These are phyloP conservation scores for Lacerta viridis DNA, from an alignment of 2,797 vertebrate species.

Conservation along the genomic window DNA sequence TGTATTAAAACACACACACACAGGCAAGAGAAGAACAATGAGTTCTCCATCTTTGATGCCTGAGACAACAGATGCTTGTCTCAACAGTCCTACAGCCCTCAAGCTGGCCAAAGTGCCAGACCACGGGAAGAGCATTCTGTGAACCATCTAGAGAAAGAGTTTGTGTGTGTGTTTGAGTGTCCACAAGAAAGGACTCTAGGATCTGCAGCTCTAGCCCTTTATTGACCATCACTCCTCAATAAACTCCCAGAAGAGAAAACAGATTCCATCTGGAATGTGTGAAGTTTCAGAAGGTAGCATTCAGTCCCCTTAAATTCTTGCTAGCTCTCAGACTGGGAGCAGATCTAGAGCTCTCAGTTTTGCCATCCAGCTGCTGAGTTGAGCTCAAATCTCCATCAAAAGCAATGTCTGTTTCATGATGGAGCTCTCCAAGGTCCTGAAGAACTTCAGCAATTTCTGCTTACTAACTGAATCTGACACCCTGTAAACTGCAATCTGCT, in stretches of 20 bases:
- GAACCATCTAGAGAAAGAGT: neutral
- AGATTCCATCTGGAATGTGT: neutral
- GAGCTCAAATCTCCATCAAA: neutral
- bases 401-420: no score
- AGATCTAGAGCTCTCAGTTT: neutral
- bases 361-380: neutral
- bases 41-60: neutral
- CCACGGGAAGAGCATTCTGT: neutral
- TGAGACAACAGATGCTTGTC: neutral
- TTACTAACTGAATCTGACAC: neutral
- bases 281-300: neutral
- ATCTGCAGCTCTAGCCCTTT: neutral
- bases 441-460: neutral
- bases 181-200: neutral
- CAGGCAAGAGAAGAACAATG: neutral
- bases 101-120: neutral
- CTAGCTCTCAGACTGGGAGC: neutral
- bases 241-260: neutral
- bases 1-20: neutral
- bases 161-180: neutral
- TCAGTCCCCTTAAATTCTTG: neutral
- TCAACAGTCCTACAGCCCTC: neutral
- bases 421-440: neutral
- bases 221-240: neutral
- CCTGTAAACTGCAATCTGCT: neutral